Evolutionary conservation across 1,140 invertebrate genomes (phyloP), one percentile per base, ranked within the genome.

Genomic region (Pemphigus obesinymphae): DNA sequence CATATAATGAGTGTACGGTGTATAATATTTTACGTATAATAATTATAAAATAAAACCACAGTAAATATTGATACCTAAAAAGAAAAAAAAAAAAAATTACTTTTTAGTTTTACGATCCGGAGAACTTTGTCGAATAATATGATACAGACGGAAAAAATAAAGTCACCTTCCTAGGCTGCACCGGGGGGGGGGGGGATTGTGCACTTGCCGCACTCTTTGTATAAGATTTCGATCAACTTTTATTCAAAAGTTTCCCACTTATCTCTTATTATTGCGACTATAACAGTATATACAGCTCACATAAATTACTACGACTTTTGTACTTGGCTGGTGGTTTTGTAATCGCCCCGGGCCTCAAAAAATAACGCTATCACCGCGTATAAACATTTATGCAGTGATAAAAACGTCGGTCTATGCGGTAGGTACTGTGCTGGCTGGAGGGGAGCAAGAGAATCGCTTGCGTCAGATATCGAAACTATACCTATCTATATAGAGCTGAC

Each of bases 181-280:
- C 29, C 29, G 26, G 29, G 20, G 72, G 10, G n/a, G n/a, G n/a
- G n/a, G n/a, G n/a, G n/a, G n/a, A n/a, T n/a, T n/a, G n/a, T 73
- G 26, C 15, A 75, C 72, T 75, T n/a, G 72, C n/a, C 45, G 61
- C 20, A n/a, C n/a, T n/a, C n/a, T n/a, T n/a, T n/a, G 34, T 26
- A 15, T 43, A 72, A 73, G 70, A 73, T 73, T 50, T 73, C 26
- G 29, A 75, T 75, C 72, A 75, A 75, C 17, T 75, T 75, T 75
- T 75, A 75, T 53, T 53, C 45, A 75, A 75, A 75, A 75, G 26
- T 75, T 75, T 75, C 0, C 45, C 15, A 7, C 29, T 75, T 50
- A 50, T 53, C 31, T 75, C 72, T 75, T 75, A 75, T 75, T 75
- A 75, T 34, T 13, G 72, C 17, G 26, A n/a, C 26, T 50, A 34